These are phyloP conservation scores for Pyralis farinalis DNA, from an alignment of 2,888 invertebrate genomes.

Conservation along the genomic window DNA sequence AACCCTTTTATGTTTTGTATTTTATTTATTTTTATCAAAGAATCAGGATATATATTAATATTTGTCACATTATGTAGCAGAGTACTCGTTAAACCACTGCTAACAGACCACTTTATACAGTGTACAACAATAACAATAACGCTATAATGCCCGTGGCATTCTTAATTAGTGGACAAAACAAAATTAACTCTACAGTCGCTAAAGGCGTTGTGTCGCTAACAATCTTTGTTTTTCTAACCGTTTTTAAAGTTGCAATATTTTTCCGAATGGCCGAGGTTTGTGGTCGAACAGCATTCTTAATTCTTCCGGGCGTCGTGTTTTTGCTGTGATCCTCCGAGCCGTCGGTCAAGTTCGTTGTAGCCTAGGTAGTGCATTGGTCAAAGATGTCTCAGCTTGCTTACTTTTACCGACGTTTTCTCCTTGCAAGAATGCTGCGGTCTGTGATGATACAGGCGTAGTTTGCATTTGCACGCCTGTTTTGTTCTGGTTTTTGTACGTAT, in stretches of 20 bases:
- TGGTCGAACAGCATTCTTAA: constrained; percentile 13
- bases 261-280: neutral
- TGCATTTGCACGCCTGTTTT: neutral
- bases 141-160: neutral
- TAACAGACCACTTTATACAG: too few species aligned
- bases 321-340: constrained; percentile 5
- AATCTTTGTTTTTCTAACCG: constrained; percentile 1
- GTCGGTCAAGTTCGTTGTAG: constrained; percentile 7
- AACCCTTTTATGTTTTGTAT: too few species aligned
- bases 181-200: neutral
- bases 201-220: neutral
- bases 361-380: too few species aligned
- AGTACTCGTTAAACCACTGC: too few species aligned
- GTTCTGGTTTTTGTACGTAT: neutral
- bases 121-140: neutral
- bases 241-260: constrained; percentile 1
- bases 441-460: neutral
- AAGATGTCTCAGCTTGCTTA: neutral
- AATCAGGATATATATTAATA: too few species aligned
- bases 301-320: constrained; percentile 14
- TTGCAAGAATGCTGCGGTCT: neutral
- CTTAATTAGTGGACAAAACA: neutral
- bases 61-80: too few species aligned
- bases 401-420: constrained; percentile 4
- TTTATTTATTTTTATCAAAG: too few species aligned